Conservation (phyloP, 1,140 invertebrate genomes). For the Cataglyphis hispanica region DNA sequence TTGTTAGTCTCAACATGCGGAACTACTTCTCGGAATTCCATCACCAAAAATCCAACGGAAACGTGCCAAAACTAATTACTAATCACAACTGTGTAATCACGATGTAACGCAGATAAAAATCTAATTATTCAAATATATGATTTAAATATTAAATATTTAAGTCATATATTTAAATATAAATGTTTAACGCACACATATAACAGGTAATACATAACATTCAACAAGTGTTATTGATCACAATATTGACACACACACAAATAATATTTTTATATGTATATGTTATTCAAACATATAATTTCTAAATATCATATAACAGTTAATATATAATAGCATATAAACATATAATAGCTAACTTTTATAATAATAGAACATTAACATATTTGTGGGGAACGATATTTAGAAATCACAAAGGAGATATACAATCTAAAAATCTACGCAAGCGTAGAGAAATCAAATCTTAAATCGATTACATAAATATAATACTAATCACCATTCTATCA, state of each 20-base stretch:
- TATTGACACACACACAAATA: conserved; percentile 15
- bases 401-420: background rate
- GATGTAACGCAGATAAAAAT: background rate
- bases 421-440: background rate
- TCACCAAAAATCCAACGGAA: conserved; percentile 7
- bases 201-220: conserved; percentile 18
- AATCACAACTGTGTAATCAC: background rate
- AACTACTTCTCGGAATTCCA: conserved; percentile 1
- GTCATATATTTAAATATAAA: too few relatives aligned
- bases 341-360: background rate
- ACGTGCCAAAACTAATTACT: conserved; percentile 24
- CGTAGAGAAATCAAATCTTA: background rate
- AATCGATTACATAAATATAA: background rate
- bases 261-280: background rate
- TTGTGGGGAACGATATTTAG: background rate
- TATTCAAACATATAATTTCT: background rate
- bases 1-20: conserved; percentile 53
- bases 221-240: conserved; percentile 6
- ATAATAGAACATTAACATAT: background rate
- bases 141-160: too few relatives aligned
- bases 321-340: background rate
- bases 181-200: background rate
- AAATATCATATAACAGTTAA: background rate
- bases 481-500: background rate
- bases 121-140: too few relatives aligned